phyloP scores from a whole-genome alignment of 1,140 invertebrate species.

The Bombus huntii region DNA sequence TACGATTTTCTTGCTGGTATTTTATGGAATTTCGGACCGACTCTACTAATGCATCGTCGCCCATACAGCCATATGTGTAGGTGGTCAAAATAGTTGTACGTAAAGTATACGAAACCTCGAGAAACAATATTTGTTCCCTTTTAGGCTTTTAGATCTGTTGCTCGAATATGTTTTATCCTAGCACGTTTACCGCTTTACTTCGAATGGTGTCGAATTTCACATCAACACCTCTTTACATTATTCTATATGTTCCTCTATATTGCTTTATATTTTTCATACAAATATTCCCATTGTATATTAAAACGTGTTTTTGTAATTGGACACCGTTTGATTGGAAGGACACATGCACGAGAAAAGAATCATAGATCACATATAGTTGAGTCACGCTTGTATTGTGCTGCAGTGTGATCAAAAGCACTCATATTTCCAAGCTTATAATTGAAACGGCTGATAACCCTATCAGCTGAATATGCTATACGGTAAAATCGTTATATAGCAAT shows the following conservation, averaged over 20 bases:
- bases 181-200: slow-evolving; percentile 24
- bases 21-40: slow-evolving; percentile 68
- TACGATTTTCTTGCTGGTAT: slow-evolving; percentile 63
- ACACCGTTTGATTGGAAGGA: not conserved
- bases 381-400: slow-evolving; percentile 8
- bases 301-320: not conserved
- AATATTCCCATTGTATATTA: not conserved
- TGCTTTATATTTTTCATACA: not conserved
- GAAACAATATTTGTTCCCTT: slow-evolving; percentile 41
- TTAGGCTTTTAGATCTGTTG: slow-evolving; percentile 41
- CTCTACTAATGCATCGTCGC: slow-evolving; percentile 57
- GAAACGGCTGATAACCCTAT: not conserved
- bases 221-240: too few species aligned
- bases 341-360: not conserved
- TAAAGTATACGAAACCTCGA: slow-evolving; percentile 71
- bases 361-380: not conserved
- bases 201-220: slow-evolving; percentile 25
- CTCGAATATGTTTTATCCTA: slow-evolving; percentile 50
- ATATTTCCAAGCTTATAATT: not conserved
- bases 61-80: slow-evolving; percentile 77
- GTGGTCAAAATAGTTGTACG: slow-evolving; percentile 76
- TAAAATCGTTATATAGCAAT: not conserved
- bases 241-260: too few species aligned
- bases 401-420: not conserved
- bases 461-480: not conserved